Conservation (phyloP, 2,888 invertebrate genomes). For the Morpho deidamia region DNA sequence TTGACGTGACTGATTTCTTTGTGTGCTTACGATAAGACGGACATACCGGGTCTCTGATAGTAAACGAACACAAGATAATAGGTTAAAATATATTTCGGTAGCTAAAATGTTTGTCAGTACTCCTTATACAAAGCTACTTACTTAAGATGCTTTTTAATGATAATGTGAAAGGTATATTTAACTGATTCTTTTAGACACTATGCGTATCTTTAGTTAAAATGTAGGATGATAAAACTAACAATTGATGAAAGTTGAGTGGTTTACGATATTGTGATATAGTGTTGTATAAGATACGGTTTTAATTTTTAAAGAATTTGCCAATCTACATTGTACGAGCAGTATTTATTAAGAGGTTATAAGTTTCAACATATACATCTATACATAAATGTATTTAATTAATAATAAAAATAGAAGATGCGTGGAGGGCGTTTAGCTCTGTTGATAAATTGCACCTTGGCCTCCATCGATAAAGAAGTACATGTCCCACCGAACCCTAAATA, state of each 20-base stretch:
- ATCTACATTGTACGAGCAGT: too few species aligned
- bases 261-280: background rate
- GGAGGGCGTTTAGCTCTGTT: too few species aligned
- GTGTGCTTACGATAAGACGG: conserved; percentile 66
- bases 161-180: conserved; percentile 13
- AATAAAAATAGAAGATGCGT: too few species aligned
- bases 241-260: background rate
- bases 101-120: conserved; percentile 60
- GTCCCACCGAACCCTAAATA: too few species aligned
- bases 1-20: conserved; percentile 43
- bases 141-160: conserved; percentile 17
- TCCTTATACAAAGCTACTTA: conserved; percentile 35
- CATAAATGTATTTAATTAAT: too few species aligned
- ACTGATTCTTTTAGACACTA: conserved; percentile 1
- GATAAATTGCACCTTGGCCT: too few species aligned
- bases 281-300: too few species aligned
- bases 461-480: too few species aligned
- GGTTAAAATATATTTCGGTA: conserved; percentile 65
- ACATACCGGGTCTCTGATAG: conserved; percentile 70
- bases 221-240: background rate
- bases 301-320: too few species aligned
- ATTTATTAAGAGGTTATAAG: too few species aligned
- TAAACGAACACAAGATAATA: conserved; percentile 59
- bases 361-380: too few species aligned
- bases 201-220: background rate